Percentiles rank a stretch among this genome's conserved stretches.
Evolutionary conservation across 2,797 vertebrate species (phyloP).

Genomic region (Parotocinclus haroldoi): DNA sequence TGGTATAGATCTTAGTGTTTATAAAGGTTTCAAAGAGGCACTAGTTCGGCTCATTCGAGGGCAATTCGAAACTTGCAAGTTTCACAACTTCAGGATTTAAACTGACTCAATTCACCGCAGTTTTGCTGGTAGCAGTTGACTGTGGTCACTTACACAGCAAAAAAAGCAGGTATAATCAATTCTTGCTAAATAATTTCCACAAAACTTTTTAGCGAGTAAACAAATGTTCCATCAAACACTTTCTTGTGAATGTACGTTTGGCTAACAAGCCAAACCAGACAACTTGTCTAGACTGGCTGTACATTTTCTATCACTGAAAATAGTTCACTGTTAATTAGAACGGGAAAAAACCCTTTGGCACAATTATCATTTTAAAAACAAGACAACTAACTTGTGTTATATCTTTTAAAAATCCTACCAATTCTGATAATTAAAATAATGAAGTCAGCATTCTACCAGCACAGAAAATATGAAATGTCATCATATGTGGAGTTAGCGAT

Average conservation of each 20-base stretch:
- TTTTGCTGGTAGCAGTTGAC: conserved; percentile 17
- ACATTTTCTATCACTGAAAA: conserved; percentile 11
- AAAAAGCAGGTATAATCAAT: conserved; percentile 15
- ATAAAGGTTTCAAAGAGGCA: neutral
- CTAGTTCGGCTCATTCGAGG: no score
- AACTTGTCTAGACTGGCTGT: neutral
- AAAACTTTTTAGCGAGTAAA: conserved; percentile 1
- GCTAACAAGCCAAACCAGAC: neutral
- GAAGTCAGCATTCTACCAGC: no score
- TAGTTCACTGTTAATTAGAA: neutral
- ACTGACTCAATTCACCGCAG: conserved; percentile 5
- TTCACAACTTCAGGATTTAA: neutral
- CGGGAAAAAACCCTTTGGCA: conserved; percentile 19
- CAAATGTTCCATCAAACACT: no score
- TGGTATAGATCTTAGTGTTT: conserved; percentile 39
- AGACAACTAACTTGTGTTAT: no score
- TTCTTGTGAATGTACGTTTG: no score
- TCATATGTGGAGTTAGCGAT: neutral
- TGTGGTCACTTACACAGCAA: conserved; percentile 12
- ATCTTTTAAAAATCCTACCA: no score
- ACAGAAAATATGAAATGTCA: neutral
- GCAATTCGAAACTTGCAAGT: neutral
- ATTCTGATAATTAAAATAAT: neutral
- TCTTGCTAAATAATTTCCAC: conserved; percentile 3
- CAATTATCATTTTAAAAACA: conserved; percentile 1